Evolutionary conservation across 2,113 vertebrate species (phyloP), one percentile per base, ranked within the genome.

Genomic region (Capra hircus): DNA sequence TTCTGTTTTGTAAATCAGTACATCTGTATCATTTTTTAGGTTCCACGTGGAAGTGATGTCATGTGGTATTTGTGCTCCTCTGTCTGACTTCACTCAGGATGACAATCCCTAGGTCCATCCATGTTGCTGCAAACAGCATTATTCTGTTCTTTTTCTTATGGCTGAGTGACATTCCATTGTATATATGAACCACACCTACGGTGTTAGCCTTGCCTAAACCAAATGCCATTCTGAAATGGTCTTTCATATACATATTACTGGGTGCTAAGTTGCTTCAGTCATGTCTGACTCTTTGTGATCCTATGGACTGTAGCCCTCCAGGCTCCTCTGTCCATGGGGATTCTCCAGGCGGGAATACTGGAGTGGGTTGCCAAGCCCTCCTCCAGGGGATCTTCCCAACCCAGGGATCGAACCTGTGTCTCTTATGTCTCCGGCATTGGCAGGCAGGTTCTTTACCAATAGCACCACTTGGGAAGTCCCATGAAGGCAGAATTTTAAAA

Each of bases 151-250:
- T 19, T 71, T n/a, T 23, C 21, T 71, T 12, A 71, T 23, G 19
- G 19, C 64, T 71, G n/a, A 71, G n/a, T 36, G 64, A 36, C n/a
- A 71, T 36, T 71, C n/a, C n/a, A 12, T 71, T 71, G 64, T 71
- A 36, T 71, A 36, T 11, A 71, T 71, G n/a, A 23, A 71, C 64
- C n/a, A 12, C n/a, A 36, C 12, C 19, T 71, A 71, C 0, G 2
- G 48, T 71, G 96, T 94, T 91, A 71, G 40, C 21, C 16, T 50
- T 86, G 23, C 67, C 36, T 95, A 67, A 93, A 55, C 94, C 89
- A 96, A 74, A 89, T 88, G 33, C 30, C 36, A 85, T n/a, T 93
- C 91, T 91, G 21, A 94, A 88, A n/a, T 30, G 14, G 4, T 6
- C 90, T 84, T 95, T 43, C 21, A 40, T 43, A 16, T 45, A 16